Evolutionary conservation across 2,888 invertebrate species (phyloP).

Genomic region (Microplitis manilae): DNA sequence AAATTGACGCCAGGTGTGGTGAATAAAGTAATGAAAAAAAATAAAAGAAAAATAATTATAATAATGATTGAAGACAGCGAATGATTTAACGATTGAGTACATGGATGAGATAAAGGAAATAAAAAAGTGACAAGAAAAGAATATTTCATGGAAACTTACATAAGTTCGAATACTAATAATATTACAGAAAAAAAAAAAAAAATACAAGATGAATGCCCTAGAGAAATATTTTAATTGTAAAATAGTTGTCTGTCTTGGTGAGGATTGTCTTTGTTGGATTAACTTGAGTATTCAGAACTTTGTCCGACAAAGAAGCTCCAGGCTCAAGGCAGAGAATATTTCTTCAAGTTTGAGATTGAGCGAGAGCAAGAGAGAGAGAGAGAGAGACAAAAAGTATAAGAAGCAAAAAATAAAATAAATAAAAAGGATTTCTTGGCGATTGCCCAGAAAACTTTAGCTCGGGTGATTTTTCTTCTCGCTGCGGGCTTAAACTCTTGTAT

Average conservation of each 20-base stretch:
- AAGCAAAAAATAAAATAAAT: neutral
- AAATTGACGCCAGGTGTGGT: slow-evolving; percentile 36
- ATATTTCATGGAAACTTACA: slow-evolving; percentile 10
- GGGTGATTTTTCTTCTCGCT: slow-evolving; percentile 31
- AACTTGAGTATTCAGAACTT: slow-evolving; percentile 49
- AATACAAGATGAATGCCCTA: slow-evolving; percentile 34
- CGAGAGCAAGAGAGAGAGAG: neutral
- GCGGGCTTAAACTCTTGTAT: slow-evolving; percentile 38
- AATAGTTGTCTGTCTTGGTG: slow-evolving; percentile 46
- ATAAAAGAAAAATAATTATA: neutral
- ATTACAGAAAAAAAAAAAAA: slow-evolving; percentile 12
- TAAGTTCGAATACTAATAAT: neutral
- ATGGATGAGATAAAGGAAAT: neutral
- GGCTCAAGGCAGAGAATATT: neutral
- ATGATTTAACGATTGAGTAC: slow-evolving; percentile 5
- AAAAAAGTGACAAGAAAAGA: slow-evolving; percentile 12
- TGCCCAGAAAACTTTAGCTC: slow-evolving; percentile 49
- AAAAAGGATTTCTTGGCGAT: slow-evolving; percentile 44
- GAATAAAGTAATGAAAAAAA: slow-evolving; percentile 12
- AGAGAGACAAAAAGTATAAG: no score
- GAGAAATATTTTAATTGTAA: slow-evolving; percentile 57
- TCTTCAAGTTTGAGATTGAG: neutral
- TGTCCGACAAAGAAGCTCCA: slow-evolving; percentile 36
- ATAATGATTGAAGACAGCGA: slow-evolving; percentile 13
- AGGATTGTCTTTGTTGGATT: slow-evolving; percentile 49